Percentiles rank a stretch among this genome's conserved stretches.
phyloP scores from a whole-genome alignment of 30 jellyfish, hydroid and myxozoan genomes.

The Sanderia malayensis region DNA sequence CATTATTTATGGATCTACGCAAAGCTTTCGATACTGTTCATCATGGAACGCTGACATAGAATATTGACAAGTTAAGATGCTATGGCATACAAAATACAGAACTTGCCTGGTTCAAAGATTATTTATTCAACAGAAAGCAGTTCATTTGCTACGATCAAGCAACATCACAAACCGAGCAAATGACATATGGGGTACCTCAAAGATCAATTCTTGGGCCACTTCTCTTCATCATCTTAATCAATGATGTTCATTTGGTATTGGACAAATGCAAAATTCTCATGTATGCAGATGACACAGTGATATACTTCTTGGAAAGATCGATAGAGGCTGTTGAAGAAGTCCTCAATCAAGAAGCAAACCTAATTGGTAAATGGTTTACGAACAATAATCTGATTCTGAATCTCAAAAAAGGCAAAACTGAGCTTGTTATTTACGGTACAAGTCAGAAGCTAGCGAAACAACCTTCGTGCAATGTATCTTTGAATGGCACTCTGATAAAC shows the following conservation, averaged over 20 bases:
- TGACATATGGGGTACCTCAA: conserved; percentile 63
- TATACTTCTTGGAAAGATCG: conserved; percentile 10
- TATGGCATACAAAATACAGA: conserved; percentile 50
- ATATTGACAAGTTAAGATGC: conserved; percentile 49
- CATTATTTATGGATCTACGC: conserved; percentile 21
- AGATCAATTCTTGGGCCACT: conserved; percentile 40
- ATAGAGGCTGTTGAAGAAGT: conserved; percentile 12
- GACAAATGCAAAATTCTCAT: conserved; percentile 47
- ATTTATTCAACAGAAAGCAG: conserved; percentile 49
- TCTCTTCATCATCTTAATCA: conserved; percentile 46
- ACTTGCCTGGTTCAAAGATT: conserved; percentile 56
- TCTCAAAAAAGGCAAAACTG: not conserved
- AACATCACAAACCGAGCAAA: conserved; percentile 52
- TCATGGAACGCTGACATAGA: conserved; percentile 2
- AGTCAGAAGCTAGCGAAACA: not conserved
- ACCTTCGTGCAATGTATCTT: not conserved
- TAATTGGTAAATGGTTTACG: not conserved
- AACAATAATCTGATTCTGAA: not conserved
- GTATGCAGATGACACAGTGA: conserved; percentile 56
- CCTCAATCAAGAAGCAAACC: conserved; percentile 20
- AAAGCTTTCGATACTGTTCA: conserved; percentile 15
- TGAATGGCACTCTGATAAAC: not conserved
- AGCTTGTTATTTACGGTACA: not conserved
- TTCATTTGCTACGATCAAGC: conserved; percentile 51
- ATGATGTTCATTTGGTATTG: conserved; percentile 37